Evolutionary conservation across 2,888 invertebrate species (phyloP).

Genomic region (Drosophila vallismaia): DNA sequence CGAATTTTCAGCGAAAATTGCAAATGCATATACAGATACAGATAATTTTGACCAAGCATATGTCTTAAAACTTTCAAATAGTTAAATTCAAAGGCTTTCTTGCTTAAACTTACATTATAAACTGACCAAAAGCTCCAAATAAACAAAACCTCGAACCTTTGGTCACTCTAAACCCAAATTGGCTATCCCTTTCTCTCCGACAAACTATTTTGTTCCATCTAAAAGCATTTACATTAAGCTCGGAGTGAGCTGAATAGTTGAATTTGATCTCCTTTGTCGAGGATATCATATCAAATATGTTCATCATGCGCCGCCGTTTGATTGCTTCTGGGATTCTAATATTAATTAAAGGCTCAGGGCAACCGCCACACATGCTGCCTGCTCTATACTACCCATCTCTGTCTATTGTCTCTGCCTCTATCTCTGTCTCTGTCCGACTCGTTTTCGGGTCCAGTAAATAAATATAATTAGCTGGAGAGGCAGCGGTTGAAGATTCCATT

Average conservation of each 20-base stretch:
- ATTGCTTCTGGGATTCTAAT: constrained; percentile 52
- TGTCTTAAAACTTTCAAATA: no score
- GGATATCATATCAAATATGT: constrained; percentile 46
- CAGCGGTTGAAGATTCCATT: not conserved
- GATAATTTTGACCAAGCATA: not conserved
- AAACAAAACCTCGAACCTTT: not conserved
- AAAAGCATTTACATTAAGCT: not conserved
- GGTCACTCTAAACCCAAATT: constrained; percentile 5
- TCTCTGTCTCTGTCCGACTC: no score
- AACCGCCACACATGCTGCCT: constrained; percentile 12
- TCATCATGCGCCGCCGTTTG: constrained; percentile 45
- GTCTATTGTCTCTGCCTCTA: no score
- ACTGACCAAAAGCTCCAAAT: not conserved
- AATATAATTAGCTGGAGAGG: constrained; percentile 71
- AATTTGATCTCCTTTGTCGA: constrained; percentile 8
- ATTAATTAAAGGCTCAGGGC: constrained; percentile 64
- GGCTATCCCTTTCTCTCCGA: not conserved
- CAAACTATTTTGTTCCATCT: not conserved
- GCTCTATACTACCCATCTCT: not conserved
- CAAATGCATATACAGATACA: not conserved
- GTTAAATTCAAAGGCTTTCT: not conserved
- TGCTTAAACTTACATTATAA: not conserved
- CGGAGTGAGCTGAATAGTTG: not conserved
- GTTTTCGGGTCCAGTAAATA: constrained; percentile 59
- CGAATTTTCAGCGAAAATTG: constrained; percentile 7